Evolutionary conservation across 1,140 invertebrate genomes (phyloP), one percentile per base, ranked within the genome.

Genomic region (Orussus abietinus): DNA sequence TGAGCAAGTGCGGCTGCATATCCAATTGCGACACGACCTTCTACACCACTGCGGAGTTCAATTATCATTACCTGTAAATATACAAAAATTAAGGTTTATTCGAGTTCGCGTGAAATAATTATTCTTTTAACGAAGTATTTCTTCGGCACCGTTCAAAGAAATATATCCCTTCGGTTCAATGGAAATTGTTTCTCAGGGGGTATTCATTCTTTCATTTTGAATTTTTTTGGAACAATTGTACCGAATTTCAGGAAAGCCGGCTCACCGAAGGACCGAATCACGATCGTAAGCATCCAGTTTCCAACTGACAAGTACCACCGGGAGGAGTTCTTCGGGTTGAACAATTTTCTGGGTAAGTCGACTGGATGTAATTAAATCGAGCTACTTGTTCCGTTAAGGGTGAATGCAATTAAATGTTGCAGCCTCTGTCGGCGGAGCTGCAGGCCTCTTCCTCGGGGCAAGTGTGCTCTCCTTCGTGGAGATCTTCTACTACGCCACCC

Each of bases 401-500:
- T 20, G n/a, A 34, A 12, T 29, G 13, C 9, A 10, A 28, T 38
- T 26, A 39, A 37, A 45, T 41, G 9, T 69, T 75, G 2, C 65
- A 86, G 83, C 83, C 51, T 77, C 80, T 7, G 78, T 86, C 11
- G 84, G 83, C 12, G 80, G 82, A 10, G 82, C 82, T 61, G 81
- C 81, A 1, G 83, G 83, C 1, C 57, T 85, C 1, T 84, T 84
- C 55, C 71, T 85, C 1, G 83, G 83, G 3, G 83, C 80, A 44
- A 84, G 82, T 46, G 80, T 84, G 0, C 62, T 85, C 9, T 83
- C 82, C 34, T 77, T 83, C 45, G 75, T 81, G 41, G 84, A 86
- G 57, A 75, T 85, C 15, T 34, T 84, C 1, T 85, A 85, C 43
- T 84, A 82, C 44, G 72, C 79, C 12, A 79, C 79, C 0, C 44